These are phyloP conservation scores for Helicoverpa zea DNA, from an alignment of 1,140 invertebrate genomes.

Conservation along the genomic window DNA sequence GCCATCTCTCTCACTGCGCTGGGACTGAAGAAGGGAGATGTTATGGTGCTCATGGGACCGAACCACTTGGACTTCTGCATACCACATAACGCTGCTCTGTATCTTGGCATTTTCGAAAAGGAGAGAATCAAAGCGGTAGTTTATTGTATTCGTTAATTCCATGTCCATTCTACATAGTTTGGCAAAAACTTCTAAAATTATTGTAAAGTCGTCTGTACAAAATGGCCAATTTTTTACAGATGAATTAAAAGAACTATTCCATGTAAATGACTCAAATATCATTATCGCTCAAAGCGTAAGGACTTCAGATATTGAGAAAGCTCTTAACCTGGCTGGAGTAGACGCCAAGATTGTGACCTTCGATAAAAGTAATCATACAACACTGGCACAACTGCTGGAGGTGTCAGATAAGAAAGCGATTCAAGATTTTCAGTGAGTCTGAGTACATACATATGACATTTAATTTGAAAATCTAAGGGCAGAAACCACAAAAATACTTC, in stretches of 20 bases:
- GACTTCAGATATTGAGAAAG: constrained; percentile 34
- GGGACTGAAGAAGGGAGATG: constrained; percentile 77
- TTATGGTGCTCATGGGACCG: constrained; percentile 75
- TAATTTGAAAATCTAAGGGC: no score
- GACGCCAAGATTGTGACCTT: constrained; percentile 53
- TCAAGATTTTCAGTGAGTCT: constrained; percentile 3
- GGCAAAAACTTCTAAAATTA: no score
- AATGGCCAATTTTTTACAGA: constrained; percentile 39
- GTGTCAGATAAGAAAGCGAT: constrained; percentile 1
- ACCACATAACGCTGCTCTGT: constrained; percentile 75
- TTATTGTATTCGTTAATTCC: no score
- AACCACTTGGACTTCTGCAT: constrained; percentile 73
- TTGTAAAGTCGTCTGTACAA: no score
- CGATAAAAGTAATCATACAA: constrained; percentile 36
- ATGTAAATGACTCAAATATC: constrained; percentile 56
- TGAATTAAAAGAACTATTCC: constrained; percentile 56
- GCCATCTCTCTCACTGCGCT: constrained; percentile 71
- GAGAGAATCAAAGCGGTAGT: no score
- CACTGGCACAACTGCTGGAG: constrained; percentile 51
- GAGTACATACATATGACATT: not conserved
- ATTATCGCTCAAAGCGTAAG: constrained; percentile 60
- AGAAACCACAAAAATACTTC: no score
- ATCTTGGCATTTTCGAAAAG: constrained; percentile 66
- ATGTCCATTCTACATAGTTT: no score
- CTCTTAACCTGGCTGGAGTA: constrained; percentile 22